Conservation (phyloP, 2,797 vertebrate genomes). For the Coregonus suidteri region DNA sequence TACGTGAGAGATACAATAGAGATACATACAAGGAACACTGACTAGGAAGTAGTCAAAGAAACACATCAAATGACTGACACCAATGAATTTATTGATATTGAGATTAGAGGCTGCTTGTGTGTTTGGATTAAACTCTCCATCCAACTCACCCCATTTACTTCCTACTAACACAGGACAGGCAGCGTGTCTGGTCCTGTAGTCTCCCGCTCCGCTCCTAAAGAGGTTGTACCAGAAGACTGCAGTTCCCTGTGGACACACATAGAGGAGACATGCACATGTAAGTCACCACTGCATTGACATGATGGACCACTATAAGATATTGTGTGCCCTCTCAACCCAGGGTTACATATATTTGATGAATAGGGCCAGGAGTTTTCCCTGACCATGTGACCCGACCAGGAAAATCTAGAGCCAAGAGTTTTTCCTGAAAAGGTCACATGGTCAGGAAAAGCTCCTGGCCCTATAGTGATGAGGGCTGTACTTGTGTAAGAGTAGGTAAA, state of each 20-base stretch:
- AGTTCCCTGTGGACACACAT: constrained; percentile 81
- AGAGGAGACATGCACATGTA: neutral
- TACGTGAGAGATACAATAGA: too few species aligned
- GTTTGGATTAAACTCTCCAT: neutral
- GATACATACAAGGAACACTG: neutral
- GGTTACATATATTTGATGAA: neutral
- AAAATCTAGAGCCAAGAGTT: neutral
- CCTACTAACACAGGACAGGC: constrained; percentile 97
- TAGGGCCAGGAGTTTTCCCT: neutral
- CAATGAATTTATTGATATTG: neutral
- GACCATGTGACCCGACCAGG: neutral
- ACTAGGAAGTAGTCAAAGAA: neutral
- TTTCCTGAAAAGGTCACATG: too few species aligned
- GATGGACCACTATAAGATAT: neutral
- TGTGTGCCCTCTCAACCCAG: neutral
- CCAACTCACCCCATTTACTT: constrained; percentile 94
- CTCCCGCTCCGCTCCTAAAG: constrained; percentile 91
- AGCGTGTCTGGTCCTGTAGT: constrained; percentile 95
- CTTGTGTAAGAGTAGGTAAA: neutral
- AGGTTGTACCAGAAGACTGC: constrained; percentile 99
- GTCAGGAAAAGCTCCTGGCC: neutral
- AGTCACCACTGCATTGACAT: neutral
- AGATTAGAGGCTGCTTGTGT: too few species aligned
- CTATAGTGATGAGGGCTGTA: neutral
- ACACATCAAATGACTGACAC: neutral